Evolutionary conservation across 1,140 invertebrate genomes (phyloP), one percentile per base, ranked within the genome.

Genomic region (Rhagoletis zephyria): DNA sequence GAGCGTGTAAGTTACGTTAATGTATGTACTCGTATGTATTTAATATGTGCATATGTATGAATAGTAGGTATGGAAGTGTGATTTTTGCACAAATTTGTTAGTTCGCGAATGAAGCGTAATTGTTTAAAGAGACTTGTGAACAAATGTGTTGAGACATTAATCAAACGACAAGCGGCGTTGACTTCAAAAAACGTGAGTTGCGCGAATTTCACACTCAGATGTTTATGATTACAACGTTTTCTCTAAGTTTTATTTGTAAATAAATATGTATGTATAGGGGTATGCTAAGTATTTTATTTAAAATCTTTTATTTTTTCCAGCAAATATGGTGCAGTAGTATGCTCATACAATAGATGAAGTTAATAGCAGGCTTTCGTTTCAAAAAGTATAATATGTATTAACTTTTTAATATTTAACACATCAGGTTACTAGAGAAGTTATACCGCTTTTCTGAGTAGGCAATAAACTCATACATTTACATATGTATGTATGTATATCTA

Each of bases 21-120:
- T n/a, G n/a, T n/a, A n/a, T n/a, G n/a, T n/a, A n/a, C n/a, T n/a
- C n/a, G n/a, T n/a, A n/a, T n/a, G n/a, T n/a, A n/a, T n/a, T n/a
- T n/a, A n/a, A n/a, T n/a, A 63, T 63, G 16, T 6, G 61, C 3
- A 63, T 63, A 14, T 3, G 61, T 12, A 14, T 63, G 51, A 9
- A 56, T 40, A 48, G 42, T 74, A 4, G 7, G 67, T n/a, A 14
- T 1, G 67, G 14, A 42, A 16, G 67, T 16, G 45, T 74, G 45
- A n/a, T 4, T 74, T 74, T 4, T 74, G 67, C 42, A 48, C 67
- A 81, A 2, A 81, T 51, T 59, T 48, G 74, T 81, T 81, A 56
- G 74, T 81, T 81, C 48, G 74, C 74, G 51, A 81, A 81, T 81
- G 51, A 81, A 81, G n/a, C n/a, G 74, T 81, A 81, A 81, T 81